A percentile compares a stretch with the other conserved stretches of the same genome.
Conservation (phyloP, 2,113 vertebrate genomes). For the Alethe diademata region DNA sequence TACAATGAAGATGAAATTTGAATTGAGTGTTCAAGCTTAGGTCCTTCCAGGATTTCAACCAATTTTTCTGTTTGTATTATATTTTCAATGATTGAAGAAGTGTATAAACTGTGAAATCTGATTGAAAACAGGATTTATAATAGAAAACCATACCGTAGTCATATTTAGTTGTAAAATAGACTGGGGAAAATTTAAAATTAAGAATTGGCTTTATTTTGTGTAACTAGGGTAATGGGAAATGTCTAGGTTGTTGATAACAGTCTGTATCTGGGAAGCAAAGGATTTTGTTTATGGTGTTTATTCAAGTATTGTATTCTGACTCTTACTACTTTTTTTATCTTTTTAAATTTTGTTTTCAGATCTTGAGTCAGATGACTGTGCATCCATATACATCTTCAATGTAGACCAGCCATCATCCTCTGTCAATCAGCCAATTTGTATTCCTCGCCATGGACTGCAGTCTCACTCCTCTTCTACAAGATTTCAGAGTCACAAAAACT, state of each 20-base stretch:
- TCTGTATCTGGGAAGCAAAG: neutral
- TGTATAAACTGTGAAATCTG: neutral
- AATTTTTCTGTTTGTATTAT: neutral
- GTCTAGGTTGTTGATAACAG: neutral
- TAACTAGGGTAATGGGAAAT: neutral
- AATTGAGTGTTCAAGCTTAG: neutral
- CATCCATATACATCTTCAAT: constrained; percentile 94
- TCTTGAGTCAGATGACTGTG: constrained; percentile 93
- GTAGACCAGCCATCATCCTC: constrained; percentile 88
- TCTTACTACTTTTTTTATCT: neutral
- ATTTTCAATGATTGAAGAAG: neutral
- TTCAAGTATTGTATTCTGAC: neutral
- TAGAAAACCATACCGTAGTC: neutral
- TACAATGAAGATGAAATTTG: neutral
- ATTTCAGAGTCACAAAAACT: constrained; percentile 82
- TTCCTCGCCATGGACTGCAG: constrained; percentile 89
- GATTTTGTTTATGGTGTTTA: neutral
- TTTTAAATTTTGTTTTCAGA: constrained; percentile 68
- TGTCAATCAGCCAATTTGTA: constrained; percentile 86
- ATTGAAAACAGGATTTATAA: neutral
- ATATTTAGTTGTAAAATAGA: neutral
- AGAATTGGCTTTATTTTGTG: neutral
- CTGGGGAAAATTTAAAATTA: neutral
- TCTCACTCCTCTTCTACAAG: constrained; percentile 84
- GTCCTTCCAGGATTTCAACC: neutral